A percentile compares a stretch with the other conserved stretches of the same genome.
These are phyloP conservation scores for Coenonympha arcania DNA, from an alignment of 2,888 invertebrate species.

Conservation along the genomic window DNA sequence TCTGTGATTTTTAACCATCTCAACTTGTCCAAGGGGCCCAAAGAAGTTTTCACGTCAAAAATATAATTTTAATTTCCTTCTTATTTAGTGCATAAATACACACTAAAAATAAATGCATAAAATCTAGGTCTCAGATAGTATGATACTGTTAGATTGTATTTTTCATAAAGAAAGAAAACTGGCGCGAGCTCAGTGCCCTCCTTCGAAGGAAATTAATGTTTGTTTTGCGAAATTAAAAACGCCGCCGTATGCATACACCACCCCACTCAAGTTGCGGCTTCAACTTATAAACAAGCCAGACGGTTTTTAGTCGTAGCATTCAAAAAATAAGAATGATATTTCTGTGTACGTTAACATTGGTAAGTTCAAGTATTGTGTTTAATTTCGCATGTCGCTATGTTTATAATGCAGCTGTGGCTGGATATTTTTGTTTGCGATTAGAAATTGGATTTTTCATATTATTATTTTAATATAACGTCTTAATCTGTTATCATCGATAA, in stretches of 20 bases:
- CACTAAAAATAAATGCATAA: too few species aligned
- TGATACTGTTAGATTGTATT: slow-evolving; percentile 17
- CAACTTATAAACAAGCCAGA: neutral
- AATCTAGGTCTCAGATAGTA: slow-evolving; percentile 5
- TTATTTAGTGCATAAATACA: too few species aligned
- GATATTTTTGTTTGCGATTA: slow-evolving; percentile 34
- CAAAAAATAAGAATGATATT: neutral
- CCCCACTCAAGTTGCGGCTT: slow-evolving; percentile 1
- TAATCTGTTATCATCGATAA: slow-evolving; percentile 5
- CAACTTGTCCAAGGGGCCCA: too few species aligned
- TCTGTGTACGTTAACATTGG: neutral
- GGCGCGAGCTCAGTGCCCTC: slow-evolving; percentile 29
- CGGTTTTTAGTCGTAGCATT: slow-evolving; percentile 2
- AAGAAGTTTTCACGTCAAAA: too few species aligned
- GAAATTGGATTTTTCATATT: slow-evolving; percentile 33
- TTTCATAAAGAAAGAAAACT: slow-evolving; percentile 18
- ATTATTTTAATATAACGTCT: too few species aligned
- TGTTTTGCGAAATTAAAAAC: slow-evolving; percentile 61
- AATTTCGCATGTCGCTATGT: slow-evolving; percentile 21
- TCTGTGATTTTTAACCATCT: too few species aligned
- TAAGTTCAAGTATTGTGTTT: neutral
- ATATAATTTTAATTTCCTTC: too few species aligned
- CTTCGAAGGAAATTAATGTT: slow-evolving; percentile 59
- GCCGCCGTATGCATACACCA: slow-evolving; percentile 34
- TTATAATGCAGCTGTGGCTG: slow-evolving; percentile 18